Base-by-base conservation (phyloP, 2,113 vertebrate species). In the Glareola pratincola region DNA sequence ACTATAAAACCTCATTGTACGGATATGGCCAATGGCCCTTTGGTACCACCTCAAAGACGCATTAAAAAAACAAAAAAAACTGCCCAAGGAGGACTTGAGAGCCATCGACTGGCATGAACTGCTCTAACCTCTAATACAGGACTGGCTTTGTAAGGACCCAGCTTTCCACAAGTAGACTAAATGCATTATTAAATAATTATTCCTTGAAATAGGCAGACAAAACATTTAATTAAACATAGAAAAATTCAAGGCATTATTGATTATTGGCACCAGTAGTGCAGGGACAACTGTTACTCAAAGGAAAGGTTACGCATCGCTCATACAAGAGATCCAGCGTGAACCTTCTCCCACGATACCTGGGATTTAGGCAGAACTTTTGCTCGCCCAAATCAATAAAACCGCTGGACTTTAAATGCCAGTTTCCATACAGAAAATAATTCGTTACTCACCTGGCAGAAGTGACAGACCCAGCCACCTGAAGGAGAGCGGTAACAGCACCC, bases 241-340 rank as follows among this genome's bases (percentile, higher is more conserved):
- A 95, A 95, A 95, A 88, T 48, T 63, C 77, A 93, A 88, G 94
- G 77, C 80, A 87, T 94, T 97, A 57, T 95, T 77, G 47, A 81
- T 92, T 77, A 92, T 47, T 97, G 76, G 90, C 89, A 96, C 79
- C 73, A 90, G 79, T 66, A 50, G 78, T 73, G 78, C 47, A 71
- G 26, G 50, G 79, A 84, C 29, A 82, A 56, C 45, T 83, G 76
- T 50, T 80, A 47, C 26, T 77, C 67, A 88, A 63, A 76, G 60
- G 47, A 71, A 91, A 64, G 29, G 14, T 56, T 77, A 92, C 37
- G 64, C 54, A 75, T 50, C 7, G 3, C 48, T 95, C 54, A 88
- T 12, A 66, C 24, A 17, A 7, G 34, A 72, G 80, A 85, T 63
- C 10, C 53, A n/a, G 79, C 34, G 36, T 69, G 37, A 87, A 79